phyloP scores from a whole-genome alignment of 92 coral and sea anemone genomes.

The Desmophyllum pertusum region DNA sequence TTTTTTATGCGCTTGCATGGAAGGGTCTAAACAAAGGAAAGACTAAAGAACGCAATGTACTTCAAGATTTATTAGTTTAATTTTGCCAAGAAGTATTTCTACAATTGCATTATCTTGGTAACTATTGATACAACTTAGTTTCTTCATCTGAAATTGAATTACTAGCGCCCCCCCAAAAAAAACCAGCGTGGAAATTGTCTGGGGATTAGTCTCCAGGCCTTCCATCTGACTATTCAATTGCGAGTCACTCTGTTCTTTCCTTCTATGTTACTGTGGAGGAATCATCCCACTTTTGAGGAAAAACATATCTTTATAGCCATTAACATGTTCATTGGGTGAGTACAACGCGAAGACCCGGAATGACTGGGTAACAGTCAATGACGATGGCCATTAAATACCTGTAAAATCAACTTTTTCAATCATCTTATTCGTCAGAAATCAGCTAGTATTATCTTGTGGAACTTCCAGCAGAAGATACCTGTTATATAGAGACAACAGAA shows the following conservation, averaged over 20 bases:
- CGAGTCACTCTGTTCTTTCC: background rate
- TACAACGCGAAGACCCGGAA: background rate
- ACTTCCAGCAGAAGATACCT: slow-evolving; percentile 57
- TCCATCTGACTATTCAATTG: background rate
- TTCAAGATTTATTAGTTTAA: background rate
- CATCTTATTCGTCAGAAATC: background rate
- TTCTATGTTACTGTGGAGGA: background rate
- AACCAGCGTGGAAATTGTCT: background rate
- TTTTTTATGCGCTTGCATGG: too few species aligned
- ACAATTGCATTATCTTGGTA: too few species aligned
- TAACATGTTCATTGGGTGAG: background rate
- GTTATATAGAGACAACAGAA: background rate
- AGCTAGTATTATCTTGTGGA: slow-evolving; percentile 36
- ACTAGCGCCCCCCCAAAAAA: too few species aligned
- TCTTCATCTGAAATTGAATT: too few species aligned
- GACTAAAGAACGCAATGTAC: background rate
- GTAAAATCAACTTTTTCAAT: background rate
- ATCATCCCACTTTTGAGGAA: background rate
- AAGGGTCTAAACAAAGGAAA: too few species aligned
- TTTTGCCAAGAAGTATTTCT: background rate
- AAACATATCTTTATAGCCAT: background rate
- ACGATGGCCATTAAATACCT: too few species aligned
- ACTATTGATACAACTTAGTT: too few species aligned
- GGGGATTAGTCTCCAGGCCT: background rate
- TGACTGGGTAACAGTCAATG: background rate